phyloP scores from a whole-genome alignment of 92 coral and sea anemone species.

The Epizoanthus fatuus region DNA sequence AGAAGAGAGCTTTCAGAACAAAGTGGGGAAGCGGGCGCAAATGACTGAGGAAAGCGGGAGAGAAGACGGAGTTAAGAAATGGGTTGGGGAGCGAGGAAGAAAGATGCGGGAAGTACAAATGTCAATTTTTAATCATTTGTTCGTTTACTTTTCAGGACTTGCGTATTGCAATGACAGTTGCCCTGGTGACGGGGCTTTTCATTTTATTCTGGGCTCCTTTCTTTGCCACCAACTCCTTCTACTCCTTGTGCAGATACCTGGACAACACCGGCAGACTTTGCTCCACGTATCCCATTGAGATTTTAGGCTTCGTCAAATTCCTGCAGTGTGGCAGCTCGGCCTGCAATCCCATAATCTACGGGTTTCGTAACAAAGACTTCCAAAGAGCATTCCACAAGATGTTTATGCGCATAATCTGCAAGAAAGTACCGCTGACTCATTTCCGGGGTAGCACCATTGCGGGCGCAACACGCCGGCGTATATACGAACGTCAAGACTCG shows the following conservation, averaged over 20 bases:
- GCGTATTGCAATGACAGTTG: slow-evolving; percentile 89
- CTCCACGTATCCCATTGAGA: slow-evolving; percentile 16
- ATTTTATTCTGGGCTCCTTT: slow-evolving; percentile 84
- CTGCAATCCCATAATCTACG: slow-evolving; percentile 83
- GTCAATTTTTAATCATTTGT: background rate
- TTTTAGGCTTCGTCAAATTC: slow-evolving; percentile 56
- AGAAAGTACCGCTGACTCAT: slow-evolving; percentile 63
- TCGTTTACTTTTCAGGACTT: slow-evolving; percentile 64
- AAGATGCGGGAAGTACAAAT: background rate
- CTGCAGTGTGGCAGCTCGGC: slow-evolving; percentile 89
- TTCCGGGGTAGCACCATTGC: slow-evolving; percentile 69
- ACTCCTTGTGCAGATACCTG: slow-evolving; percentile 47
- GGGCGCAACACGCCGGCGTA: slow-evolving; percentile 45
- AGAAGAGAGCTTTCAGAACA: too few relatives aligned
- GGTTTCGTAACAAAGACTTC: slow-evolving; percentile 87
- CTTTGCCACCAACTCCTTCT: slow-evolving; percentile 72
- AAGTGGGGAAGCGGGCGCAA: too few relatives aligned
- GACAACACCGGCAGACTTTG: slow-evolving; percentile 9
- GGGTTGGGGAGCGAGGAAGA: background rate
- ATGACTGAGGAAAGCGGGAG: too few relatives aligned
- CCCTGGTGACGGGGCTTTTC: slow-evolving; percentile 85
- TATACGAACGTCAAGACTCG: slow-evolving; percentile 73
- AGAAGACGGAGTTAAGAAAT: too few relatives aligned
- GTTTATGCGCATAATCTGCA: slow-evolving; percentile 71
- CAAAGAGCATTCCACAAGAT: slow-evolving; percentile 78